Percentiles rank a stretch among this genome's conserved stretches.
Conservation (phyloP, 37 sponge, comb jelly and placozoan species). For the Beroe ovata region DNA sequence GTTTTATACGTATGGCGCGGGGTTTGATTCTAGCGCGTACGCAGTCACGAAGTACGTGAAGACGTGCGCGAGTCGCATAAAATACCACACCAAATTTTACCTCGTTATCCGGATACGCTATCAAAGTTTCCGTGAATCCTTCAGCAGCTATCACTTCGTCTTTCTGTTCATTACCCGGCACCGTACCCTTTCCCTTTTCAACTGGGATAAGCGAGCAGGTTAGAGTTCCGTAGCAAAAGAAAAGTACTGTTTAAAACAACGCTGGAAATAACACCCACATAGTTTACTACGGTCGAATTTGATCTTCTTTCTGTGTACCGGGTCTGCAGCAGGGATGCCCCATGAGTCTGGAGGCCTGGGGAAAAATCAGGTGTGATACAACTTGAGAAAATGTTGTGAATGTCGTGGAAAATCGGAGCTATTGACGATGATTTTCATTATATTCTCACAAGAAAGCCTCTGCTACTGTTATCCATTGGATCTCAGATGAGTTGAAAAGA, state of each 20-base stretch:
- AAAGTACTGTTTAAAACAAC: not conserved
- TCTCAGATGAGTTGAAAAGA: slow-evolving; percentile 22
- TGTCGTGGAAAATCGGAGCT: too few relatives aligned
- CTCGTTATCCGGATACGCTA: slow-evolving; percentile 30
- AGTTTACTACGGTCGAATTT: slow-evolving; percentile 43
- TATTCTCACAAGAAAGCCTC: slow-evolving; percentile 58
- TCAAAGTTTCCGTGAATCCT: slow-evolving; percentile 54
- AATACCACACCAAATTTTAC: not conserved
- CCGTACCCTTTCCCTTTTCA: slow-evolving; percentile 57
- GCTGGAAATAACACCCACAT: slow-evolving; percentile 18
- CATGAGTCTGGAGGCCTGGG: slow-evolving; percentile 43
- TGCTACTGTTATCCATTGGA: slow-evolving; percentile 59
- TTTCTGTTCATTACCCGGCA: slow-evolving; percentile 26
- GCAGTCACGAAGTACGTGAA: too few relatives aligned
- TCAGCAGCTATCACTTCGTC: not conserved
- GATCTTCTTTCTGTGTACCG: slow-evolving; percentile 55
- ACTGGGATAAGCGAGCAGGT: too few relatives aligned
- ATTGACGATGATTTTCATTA: too few relatives aligned
- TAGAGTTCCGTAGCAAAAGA: too few relatives aligned
- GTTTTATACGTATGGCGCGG: too few relatives aligned
- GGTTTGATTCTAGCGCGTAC: too few relatives aligned
- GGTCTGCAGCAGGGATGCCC: slow-evolving; percentile 25
- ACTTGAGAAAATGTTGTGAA: too few relatives aligned
- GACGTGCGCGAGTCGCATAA: too few relatives aligned
- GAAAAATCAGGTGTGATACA: too few relatives aligned